These are phyloP conservation scores for Antigone vipio DNA, from an alignment of 2,113 vertebrate species.

Conservation along the genomic window DNA sequence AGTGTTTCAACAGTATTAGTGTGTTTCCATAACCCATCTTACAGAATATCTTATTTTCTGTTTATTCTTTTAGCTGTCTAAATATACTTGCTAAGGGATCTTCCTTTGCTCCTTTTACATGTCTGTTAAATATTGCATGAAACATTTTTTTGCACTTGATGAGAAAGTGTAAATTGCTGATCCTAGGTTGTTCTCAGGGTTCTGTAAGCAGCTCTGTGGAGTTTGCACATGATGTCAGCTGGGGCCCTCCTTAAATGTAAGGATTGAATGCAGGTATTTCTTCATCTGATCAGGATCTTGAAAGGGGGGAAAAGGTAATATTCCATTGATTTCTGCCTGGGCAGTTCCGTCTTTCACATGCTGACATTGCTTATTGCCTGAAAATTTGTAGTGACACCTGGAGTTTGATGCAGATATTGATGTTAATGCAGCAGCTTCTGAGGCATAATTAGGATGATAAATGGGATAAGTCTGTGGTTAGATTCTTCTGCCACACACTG, in stretches of 20 bases:
- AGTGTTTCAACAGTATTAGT: neutral
- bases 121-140: neutral
- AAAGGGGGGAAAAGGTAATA: neutral
- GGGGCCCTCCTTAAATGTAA: neutral
- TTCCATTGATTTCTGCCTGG: neutral
- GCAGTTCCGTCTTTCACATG: neutral
- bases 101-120: neutral
- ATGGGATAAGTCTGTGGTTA: neutral
- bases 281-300: neutral
- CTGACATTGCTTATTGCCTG: neutral
- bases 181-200: neutral
- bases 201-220: neutral
- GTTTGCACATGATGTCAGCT: neutral
- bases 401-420: slow-evolving; percentile 18
- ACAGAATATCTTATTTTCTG: neutral
- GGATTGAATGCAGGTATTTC: neutral
- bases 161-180: neutral
- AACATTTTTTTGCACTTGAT: neutral
- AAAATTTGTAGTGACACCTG: neutral
- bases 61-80: neutral
- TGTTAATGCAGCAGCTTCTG: neutral
- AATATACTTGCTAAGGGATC: neutral
- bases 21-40: neutral
- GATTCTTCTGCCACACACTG: neutral
- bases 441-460: slow-evolving; percentile 13